Percentiles rank a stretch among this genome's conserved stretches.
phyloP scores from a whole-genome alignment of 2,113 vertebrate genomes.

The Siniperca knerii region DNA sequence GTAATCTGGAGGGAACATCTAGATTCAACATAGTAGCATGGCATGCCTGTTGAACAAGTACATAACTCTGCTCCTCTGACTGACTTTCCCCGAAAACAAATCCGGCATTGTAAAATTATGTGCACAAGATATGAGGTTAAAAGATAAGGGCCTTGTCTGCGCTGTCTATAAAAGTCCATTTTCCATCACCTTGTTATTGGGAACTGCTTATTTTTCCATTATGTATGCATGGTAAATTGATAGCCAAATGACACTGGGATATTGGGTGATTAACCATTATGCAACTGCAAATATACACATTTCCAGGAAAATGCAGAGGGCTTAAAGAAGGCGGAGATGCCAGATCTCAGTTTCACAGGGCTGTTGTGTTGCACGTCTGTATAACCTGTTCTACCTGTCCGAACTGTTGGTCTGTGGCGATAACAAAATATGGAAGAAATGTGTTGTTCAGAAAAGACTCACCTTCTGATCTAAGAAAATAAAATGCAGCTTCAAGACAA shows the following conservation, averaged over 20 bases:
- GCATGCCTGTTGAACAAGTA: constrained; percentile 28
- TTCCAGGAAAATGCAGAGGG: constrained; percentile 3
- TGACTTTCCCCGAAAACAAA: neutral
- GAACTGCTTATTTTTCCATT: neutral
- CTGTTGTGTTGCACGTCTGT: neutral
- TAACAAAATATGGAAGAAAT: neutral
- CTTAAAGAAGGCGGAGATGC: neutral
- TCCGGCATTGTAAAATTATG: constrained; percentile 3
- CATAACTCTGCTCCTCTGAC: constrained; percentile 28
- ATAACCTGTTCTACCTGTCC: neutral
- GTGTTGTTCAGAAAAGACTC: neutral
- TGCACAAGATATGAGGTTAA: neutral
- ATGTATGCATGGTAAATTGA: neutral
- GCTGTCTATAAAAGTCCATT: neutral
- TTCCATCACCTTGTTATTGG: neutral
- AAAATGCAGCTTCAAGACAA: neutral
- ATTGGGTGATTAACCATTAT: neutral
- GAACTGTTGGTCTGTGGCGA: neutral
- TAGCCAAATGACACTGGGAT: neutral
- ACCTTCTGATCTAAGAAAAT: neutral
- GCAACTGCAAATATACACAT: neutral
- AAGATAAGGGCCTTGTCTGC: neutral
- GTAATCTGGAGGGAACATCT: constrained; percentile 66
- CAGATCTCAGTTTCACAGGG: neutral
- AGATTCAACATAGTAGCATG: constrained; percentile 55